A percentile compares a stretch with the other conserved stretches of the same genome.
Conservation (phyloP, 2,797 vertebrate species). For the Cheirogaleus major region DNA sequence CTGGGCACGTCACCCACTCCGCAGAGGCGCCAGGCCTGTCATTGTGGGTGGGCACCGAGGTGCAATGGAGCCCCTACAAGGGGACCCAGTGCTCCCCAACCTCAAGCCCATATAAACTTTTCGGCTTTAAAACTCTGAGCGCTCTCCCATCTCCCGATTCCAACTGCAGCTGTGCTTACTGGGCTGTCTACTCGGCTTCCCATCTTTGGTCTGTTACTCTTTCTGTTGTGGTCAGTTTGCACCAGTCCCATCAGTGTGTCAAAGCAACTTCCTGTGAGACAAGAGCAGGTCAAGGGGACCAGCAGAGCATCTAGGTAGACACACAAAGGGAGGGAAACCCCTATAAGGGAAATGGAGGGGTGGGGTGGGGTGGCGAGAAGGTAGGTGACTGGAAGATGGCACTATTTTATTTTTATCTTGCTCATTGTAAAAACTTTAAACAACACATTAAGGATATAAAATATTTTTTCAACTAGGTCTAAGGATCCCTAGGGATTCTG, state of each 20-base stretch:
- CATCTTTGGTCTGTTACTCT: not conserved
- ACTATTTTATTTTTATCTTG: not conserved
- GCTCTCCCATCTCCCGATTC: not conserved
- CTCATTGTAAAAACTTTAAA: not conserved
- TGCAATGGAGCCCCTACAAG: not conserved
- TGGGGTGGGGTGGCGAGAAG: not conserved
- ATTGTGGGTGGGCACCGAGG: not conserved
- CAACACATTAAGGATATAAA: not conserved
- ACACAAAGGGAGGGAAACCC: not conserved
- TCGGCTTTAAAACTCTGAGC: not conserved
- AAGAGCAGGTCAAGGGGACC: not conserved
- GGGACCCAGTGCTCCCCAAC: not conserved
- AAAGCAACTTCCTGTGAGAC: not conserved
- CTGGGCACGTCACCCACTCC: no score
- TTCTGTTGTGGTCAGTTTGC: not conserved
- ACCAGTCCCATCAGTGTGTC: not conserved
- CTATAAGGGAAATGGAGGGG: not conserved
- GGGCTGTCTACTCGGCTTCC: not conserved
- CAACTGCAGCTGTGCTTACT: not conserved
- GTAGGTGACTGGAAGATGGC: not conserved
- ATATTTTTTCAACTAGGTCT: constrained; percentile 9
- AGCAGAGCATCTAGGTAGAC: not conserved
- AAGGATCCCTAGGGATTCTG: not conserved
- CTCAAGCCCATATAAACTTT: not conserved
- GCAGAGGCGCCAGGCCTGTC: not conserved